Evolutionary conservation across 2,113 vertebrate species (phyloP), one percentile per base, ranked within the genome.

Genomic region (Ophthalmolycus amberensis): DNA sequence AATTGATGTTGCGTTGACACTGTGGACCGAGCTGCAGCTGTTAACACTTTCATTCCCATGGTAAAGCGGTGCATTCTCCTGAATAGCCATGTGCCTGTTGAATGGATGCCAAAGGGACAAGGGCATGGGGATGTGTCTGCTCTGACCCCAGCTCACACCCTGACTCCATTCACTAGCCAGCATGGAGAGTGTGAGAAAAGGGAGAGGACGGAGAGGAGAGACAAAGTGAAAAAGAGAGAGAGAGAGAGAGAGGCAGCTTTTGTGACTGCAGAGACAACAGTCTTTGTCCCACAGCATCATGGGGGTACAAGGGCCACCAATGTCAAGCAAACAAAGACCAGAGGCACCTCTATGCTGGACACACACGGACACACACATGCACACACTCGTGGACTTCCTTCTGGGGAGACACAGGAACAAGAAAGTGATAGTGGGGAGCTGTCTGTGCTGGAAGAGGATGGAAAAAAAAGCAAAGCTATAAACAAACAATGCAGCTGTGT

Each of bases 311-410:
- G 94, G 92, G 94, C 91, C 87, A 90, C 91, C 93, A 95, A 94
- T 95, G 95, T 95, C 94, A 94, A 69, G 75, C 91, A 91, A 91
- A 96, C 95, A 95, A 96, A 94, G 89, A 80, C 92, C 86, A 90
- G 89, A 91, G 91, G 91, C 89, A 91, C 92, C 91, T 89, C 85
- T 16, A 72, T 86, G 78, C 81, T 69, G 77, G 48, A 60, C 77
- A 79, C 75, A 50, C 65, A 44, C 75, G 80, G 42, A 79, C 77
- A 75, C 73, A 40, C 63, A 54, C 66, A 90, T 75, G 80, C 84
- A 79, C 74, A 67, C 64, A 80, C 76, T 70, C 81, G 52, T 8
- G 69, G 74, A 84, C 84, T 88, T 84, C 78, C 85, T 88, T 88
- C 83, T 91, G 79, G 48, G 62, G 46, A 87, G 69, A 84, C 70